Conservation (phyloP, 2,888 invertebrate genomes). For the Euproctis similis region DNA sequence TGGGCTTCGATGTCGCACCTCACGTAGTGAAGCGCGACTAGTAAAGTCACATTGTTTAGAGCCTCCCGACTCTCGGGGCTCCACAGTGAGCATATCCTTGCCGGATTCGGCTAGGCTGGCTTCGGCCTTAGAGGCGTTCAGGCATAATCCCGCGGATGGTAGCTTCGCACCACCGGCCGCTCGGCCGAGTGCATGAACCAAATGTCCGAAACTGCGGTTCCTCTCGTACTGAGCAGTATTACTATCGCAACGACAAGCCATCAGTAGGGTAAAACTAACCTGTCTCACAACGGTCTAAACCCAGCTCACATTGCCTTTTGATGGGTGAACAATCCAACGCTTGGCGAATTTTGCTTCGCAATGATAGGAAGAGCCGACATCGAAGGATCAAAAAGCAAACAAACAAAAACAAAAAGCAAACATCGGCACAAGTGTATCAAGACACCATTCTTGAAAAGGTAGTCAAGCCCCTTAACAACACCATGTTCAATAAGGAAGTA, state of each 20-base stretch:
- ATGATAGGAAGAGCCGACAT: slow-evolving; percentile 86
- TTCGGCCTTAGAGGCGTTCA: slow-evolving; percentile 46
- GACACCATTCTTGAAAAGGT: too few species aligned
- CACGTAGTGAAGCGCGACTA: slow-evolving; percentile 39
- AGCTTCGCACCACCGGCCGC: slow-evolving; percentile 80
- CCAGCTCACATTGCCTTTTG: slow-evolving; percentile 80
- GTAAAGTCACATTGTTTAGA: slow-evolving; percentile 59
- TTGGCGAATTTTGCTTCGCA: slow-evolving; percentile 82
- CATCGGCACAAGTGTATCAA: too few species aligned
- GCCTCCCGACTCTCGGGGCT: slow-evolving; percentile 11
- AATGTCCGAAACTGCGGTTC: slow-evolving; percentile 77
- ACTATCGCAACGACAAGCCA: slow-evolving; percentile 71
- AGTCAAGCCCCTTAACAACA: too few species aligned
- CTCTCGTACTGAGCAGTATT: slow-evolving; percentile 73
- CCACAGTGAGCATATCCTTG: too few species aligned
- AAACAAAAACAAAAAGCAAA: too few species aligned
- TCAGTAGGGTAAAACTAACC: slow-evolving; percentile 78
- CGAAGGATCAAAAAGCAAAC: slow-evolving; percentile 83
- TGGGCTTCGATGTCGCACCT: slow-evolving; percentile 50
- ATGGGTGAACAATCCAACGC: slow-evolving; percentile 83
- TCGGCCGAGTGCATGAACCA: slow-evolving; percentile 77
- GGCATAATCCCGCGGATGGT: slow-evolving; percentile 71
- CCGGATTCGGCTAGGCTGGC: too few species aligned
- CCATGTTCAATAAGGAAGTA: too few species aligned
- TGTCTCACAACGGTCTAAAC: slow-evolving; percentile 80